A percentile compares a stretch with the other conserved stretches of the same genome.
These are phyloP conservation scores for Todus mexicanus DNA, from an alignment of 2,797 vertebrate genomes.

Conservation along the genomic window DNA sequence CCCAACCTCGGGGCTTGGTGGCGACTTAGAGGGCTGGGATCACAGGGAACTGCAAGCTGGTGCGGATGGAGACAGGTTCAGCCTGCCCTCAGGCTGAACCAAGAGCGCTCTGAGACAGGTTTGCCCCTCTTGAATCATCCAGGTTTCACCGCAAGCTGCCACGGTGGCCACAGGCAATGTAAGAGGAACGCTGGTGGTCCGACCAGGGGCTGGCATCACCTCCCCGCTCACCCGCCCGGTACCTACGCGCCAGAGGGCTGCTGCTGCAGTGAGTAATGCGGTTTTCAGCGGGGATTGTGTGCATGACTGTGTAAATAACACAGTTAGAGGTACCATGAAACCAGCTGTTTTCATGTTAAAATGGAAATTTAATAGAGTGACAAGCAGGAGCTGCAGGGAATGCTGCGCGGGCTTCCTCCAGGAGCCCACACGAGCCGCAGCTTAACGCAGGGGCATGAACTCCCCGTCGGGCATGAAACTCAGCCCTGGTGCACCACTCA, in stretches of 20 bases:
- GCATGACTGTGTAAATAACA: slow-evolving; percentile 59
- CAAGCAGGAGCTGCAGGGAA: neutral
- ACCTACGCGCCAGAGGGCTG: neutral
- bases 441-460: neutral
- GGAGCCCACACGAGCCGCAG: neutral
- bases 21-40: neutral
- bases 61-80: neutral
- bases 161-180: neutral
- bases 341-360: slow-evolving; percentile 62
- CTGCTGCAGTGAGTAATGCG: neutral
- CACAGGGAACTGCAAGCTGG: neutral
- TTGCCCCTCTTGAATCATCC: neutral
- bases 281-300: slow-evolving; percentile 42
- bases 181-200: neutral
- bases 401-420: neutral
- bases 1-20: neutral
- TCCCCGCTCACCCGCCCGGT: neutral
- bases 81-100: neutral
- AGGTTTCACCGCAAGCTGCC: neutral
- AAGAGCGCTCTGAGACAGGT: neutral
- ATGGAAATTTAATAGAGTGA: slow-evolving; percentile 60
- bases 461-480: neutral
- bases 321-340: slow-evolving; percentile 58
- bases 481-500: neutral
- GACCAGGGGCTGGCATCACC: neutral